Conservation (phyloP, 2,113 vertebrate species). For the Rhodinocichla rosea region DNA sequence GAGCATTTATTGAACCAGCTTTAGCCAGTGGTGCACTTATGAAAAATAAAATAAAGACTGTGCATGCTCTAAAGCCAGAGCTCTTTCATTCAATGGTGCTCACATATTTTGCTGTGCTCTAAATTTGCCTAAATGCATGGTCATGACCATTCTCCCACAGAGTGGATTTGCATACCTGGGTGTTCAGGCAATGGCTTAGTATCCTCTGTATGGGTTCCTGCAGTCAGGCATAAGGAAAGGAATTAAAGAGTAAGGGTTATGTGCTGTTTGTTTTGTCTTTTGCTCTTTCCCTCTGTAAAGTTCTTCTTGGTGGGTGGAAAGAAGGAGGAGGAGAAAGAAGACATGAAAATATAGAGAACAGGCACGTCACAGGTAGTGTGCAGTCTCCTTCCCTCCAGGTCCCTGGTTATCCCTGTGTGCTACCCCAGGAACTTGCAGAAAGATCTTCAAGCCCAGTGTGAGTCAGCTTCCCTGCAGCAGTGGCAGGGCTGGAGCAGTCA, state of each 20-base stretch:
- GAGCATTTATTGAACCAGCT: not conserved
- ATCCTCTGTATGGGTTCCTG: not conserved
- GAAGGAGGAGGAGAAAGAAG: not conserved
- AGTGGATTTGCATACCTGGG: not conserved
- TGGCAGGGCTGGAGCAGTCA: not conserved
- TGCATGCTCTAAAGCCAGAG: not conserved
- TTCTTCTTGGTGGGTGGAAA: not conserved
- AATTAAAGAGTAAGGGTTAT: not conserved
- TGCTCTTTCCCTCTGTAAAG: not conserved
- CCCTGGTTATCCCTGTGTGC: not conserved
- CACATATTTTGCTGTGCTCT: accelerated
- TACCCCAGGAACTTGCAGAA: not conserved
- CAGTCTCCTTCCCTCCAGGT: not conserved
- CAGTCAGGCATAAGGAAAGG: not conserved
- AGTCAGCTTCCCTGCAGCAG: not conserved
- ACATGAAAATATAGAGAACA: not conserved
- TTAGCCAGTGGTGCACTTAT: not conserved
- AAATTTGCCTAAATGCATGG: not conserved
- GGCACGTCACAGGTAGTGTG: accelerated
- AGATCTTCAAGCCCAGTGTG: not conserved
- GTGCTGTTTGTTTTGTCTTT: not conserved
- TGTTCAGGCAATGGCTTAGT: not conserved
- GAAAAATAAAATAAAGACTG: not conserved
- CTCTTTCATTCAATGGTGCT: not conserved
- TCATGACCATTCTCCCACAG: not conserved